These are phyloP conservation scores for Candoia aspera DNA, from an alignment of 2,113 vertebrate genomes.

Conservation along the genomic window DNA sequence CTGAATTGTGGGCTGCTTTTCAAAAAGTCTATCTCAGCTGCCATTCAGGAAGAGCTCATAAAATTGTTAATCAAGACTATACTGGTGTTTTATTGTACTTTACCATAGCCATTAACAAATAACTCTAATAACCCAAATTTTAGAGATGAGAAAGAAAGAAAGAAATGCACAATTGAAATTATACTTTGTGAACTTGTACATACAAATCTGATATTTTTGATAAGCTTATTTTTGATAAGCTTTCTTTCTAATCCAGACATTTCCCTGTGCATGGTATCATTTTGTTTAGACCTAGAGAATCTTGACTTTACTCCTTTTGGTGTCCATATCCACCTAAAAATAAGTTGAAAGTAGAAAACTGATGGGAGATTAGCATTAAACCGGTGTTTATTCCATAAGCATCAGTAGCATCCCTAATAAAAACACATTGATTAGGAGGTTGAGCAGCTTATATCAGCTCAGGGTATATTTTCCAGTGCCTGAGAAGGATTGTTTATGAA, in stretches of 20 bases:
- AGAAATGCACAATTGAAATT: not conserved
- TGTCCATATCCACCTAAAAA: constrained; percentile 40
- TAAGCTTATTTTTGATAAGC: not conserved
- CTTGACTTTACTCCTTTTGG: constrained; percentile 33
- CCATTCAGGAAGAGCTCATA: not conserved
- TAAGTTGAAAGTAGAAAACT: constrained; percentile 51
- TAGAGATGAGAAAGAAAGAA: not conserved
- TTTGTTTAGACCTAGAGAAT: not conserved
- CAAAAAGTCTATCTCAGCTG: not conserved
- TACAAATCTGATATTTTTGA: not conserved
- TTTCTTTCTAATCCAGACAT: not conserved
- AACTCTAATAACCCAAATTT: not conserved
- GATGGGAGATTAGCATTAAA: constrained; percentile 30
- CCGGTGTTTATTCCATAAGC: constrained; percentile 59
- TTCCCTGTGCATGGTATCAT: not conserved
- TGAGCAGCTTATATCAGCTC: constrained; percentile 50
- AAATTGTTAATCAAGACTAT: not conserved
- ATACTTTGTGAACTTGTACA: not conserved
- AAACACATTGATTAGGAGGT: constrained; percentile 52
- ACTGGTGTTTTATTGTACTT: not conserved
- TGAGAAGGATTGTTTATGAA: constrained; percentile 51
- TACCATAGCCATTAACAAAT: not conserved
- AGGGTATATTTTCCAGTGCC: constrained; percentile 14
- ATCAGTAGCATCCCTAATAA: constrained; percentile 40
- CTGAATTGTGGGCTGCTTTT: not conserved